These are phyloP conservation scores for Scomber colias DNA, from an alignment of 2,113 vertebrate species.

Conservation along the genomic window DNA sequence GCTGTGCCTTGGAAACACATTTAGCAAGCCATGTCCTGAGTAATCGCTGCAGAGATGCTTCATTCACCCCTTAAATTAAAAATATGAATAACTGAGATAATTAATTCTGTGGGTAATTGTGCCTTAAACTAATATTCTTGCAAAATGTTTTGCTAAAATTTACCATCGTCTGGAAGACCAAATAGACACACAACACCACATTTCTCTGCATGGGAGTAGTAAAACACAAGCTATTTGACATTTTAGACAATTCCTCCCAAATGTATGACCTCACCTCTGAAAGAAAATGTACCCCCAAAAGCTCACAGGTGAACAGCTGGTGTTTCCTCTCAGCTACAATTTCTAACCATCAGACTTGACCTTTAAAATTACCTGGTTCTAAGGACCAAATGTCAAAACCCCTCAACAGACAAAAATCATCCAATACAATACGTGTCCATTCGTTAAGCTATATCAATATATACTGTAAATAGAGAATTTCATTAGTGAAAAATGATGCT, in stretches of 20 bases:
- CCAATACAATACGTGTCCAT: neutral
- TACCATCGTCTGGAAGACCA: neutral
- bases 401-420: neutral
- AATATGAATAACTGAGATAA: neutral
- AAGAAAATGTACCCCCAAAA: conserved; percentile 13
- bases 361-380: conserved; percentile 41
- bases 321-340: neutral
- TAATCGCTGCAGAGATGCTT: conserved; percentile 3
- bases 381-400: conserved; percentile 4
- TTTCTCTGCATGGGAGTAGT: neutral
- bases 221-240: conserved; percentile 3
- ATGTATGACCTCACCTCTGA: neutral
- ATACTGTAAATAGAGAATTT: neutral
- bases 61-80: conserved; percentile 8
- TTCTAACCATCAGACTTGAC: conserved; percentile 29
- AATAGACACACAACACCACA: neutral
- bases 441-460: no score
- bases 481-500: no score
- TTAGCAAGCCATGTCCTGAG: neutral
- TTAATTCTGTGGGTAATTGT: neutral
- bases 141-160: neutral
- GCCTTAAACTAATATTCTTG: neutral
- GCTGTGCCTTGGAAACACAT: neutral
- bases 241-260: conserved; percentile 23
- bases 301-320: neutral